Evolutionary conservation across 64 coral and sea anemone genomes (phyloP).

Genomic region (Trachythela sp.): DNA sequence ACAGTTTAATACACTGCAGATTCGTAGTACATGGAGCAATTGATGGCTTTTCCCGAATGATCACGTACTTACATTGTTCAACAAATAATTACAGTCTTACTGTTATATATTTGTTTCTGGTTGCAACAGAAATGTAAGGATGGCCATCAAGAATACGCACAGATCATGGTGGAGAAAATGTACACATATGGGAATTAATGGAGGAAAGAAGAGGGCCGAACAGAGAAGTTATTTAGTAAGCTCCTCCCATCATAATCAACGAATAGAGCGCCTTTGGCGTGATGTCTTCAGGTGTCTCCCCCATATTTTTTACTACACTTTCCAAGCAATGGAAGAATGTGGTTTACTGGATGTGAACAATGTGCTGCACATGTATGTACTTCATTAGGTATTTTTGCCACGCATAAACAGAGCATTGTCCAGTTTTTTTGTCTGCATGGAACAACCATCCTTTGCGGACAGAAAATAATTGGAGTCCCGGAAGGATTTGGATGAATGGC

Average conservation of each 20-base stretch:
- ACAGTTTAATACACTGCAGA: conserved; percentile 37
- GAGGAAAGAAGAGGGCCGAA: too few species aligned
- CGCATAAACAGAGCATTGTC: conserved; percentile 62
- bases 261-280: conserved; percentile 57
- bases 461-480: conserved; percentile 41
- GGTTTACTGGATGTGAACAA: conserved; percentile 57
- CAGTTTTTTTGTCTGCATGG: conserved; percentile 51
- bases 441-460: conserved; percentile 50
- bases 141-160: conserved; percentile 41
- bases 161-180: conserved; percentile 19
- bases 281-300: conserved; percentile 52
- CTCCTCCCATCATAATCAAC: conserved; percentile 56
- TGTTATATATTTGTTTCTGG: conserved; percentile 39
- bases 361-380: conserved; percentile 50
- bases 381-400: conserved; percentile 55
- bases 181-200: too few species aligned
- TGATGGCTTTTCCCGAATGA: conserved; percentile 39
- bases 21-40: conserved; percentile 54
- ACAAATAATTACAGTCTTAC: conserved; percentile 55
- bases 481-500: conserved; percentile 50
- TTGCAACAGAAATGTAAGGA: conserved; percentile 36
- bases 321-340: conserved; percentile 57
- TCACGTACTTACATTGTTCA: conserved; percentile 46
- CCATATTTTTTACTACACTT: conserved; percentile 62
- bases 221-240: conserved; percentile 37